Evolutionary conservation across 2,888 invertebrate genomes (phyloP).

Genomic region (Drosophila histrio): DNA sequence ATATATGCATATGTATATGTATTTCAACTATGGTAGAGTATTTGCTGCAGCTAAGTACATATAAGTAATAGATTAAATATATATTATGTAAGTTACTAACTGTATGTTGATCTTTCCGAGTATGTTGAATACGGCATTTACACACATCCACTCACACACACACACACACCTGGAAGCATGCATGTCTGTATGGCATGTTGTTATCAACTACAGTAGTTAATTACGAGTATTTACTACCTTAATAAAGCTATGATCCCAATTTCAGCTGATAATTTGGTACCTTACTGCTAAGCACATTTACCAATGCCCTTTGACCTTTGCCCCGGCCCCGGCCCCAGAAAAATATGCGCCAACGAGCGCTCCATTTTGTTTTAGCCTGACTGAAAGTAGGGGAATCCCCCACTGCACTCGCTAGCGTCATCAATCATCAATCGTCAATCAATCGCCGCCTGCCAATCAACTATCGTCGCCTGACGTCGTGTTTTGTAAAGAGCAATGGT

Average conservation of each 20-base stretch:
- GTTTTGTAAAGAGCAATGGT: constrained; percentile 83
- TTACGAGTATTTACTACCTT: constrained; percentile 83
- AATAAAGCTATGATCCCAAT: constrained; percentile 89
- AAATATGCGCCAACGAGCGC: background rate
- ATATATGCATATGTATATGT: constrained; percentile 36
- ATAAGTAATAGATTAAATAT: constrained; percentile 14
- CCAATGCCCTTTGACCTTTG: constrained; percentile 82
- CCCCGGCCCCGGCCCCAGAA: background rate
- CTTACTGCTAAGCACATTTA: constrained; percentile 85
- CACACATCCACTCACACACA: constrained; percentile 19
- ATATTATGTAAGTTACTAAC: constrained; percentile 28
- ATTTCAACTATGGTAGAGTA: constrained; percentile 27
- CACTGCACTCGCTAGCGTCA: background rate
- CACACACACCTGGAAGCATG: background rate
- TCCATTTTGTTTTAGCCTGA: background rate
- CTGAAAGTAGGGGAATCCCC: background rate
- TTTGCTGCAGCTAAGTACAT: constrained; percentile 35
- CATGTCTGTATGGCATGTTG: constrained; percentile 3
- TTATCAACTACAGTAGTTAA: constrained; percentile 47
- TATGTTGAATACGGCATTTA: constrained; percentile 28
- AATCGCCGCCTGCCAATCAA: background rate
- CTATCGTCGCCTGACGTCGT: background rate
- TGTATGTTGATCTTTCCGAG: constrained; percentile 16
- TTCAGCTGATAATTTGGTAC: constrained; percentile 85
- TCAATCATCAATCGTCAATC: background rate